These are phyloP conservation scores for Bergia sp. DNA, from an alignment of 92 coral and sea anemone genomes.

Conservation along the genomic window DNA sequence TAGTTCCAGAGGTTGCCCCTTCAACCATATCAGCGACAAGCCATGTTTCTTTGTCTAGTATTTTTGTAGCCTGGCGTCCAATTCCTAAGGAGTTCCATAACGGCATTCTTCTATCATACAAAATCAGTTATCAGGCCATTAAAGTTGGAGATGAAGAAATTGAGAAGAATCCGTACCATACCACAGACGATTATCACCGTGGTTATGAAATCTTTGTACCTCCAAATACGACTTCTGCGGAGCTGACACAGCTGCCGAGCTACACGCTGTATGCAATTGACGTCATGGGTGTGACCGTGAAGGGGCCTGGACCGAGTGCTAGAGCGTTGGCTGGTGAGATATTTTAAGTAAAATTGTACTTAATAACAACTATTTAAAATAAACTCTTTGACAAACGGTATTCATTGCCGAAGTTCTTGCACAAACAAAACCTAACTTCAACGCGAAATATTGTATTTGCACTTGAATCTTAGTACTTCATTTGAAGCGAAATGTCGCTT, in stretches of 20 bases:
- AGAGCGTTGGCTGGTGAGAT: slow-evolving; percentile 53
- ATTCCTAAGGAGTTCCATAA: slow-evolving; percentile 50
- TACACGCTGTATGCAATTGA: slow-evolving; percentile 65
- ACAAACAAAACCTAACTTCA: no score
- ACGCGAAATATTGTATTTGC: no score
- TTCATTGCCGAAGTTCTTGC: no score
- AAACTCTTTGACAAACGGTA: no score
- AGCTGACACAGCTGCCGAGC: slow-evolving; percentile 48
- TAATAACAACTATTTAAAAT: no score
- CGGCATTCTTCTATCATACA: slow-evolving; percentile 71
- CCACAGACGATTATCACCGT: background rate
- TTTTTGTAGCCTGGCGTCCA: slow-evolving; percentile 68
- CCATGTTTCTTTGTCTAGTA: slow-evolving; percentile 51
- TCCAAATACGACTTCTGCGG: slow-evolving; percentile 7
- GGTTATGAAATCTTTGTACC: slow-evolving; percentile 36
- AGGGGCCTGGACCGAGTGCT: slow-evolving; percentile 62
- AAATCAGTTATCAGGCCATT: slow-evolving; percentile 58
- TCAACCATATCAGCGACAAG: slow-evolving; percentile 45
- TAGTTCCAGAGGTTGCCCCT: slow-evolving; percentile 70
- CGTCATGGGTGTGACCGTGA: slow-evolving; percentile 64
- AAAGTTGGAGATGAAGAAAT: slow-evolving; percentile 54
- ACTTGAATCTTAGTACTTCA: no score
- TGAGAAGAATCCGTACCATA: slow-evolving; percentile 24
- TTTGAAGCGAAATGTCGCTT: no score
- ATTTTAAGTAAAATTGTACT: no score